phyloP scores from a whole-genome alignment of 2,113 vertebrate genomes.

The Stomatorhinus ivindoensis region DNA sequence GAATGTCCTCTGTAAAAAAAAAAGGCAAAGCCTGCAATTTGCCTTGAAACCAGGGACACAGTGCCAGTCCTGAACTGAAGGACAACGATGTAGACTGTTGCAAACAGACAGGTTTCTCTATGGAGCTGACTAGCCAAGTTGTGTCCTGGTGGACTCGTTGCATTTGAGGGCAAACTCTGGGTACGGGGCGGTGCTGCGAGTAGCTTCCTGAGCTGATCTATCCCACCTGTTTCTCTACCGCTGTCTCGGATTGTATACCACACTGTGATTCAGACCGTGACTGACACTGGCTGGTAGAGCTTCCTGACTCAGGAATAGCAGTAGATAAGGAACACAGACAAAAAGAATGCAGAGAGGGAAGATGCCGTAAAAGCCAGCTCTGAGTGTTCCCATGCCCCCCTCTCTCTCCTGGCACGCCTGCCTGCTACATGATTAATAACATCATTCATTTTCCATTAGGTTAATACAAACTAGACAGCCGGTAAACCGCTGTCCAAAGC shows the following conservation, averaged over 20 bases:
- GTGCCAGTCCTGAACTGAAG: neutral
- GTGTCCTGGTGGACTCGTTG: neutral
- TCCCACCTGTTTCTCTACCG: neutral
- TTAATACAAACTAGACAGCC: slow-evolving; percentile 40
- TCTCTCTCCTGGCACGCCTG: slow-evolving; percentile 17
- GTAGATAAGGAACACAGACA: slow-evolving; percentile 1
- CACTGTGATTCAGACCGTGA: neutral
- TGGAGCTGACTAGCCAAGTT: neutral
- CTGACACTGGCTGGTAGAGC: neutral
- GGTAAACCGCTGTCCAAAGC: slow-evolving; percentile 39
- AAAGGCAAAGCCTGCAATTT: neutral
- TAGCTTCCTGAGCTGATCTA: neutral
- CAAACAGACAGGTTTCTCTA: neutral
- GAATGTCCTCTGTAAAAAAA: neutral
- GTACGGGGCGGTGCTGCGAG: neutral
- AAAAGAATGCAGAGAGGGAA: slow-evolving; percentile 2
- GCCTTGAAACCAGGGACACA: neutral
- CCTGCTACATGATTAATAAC: slow-evolving; percentile 33
- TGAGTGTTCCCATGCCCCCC: neutral
- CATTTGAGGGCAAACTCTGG: neutral
- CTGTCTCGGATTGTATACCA: neutral
- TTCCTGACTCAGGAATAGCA: neutral
- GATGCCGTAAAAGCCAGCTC: neutral
- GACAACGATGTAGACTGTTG: neutral
- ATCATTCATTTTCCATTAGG: slow-evolving; percentile 46